Conservation (phyloP, 2,113 vertebrate species). For the Conger conger region DNA sequence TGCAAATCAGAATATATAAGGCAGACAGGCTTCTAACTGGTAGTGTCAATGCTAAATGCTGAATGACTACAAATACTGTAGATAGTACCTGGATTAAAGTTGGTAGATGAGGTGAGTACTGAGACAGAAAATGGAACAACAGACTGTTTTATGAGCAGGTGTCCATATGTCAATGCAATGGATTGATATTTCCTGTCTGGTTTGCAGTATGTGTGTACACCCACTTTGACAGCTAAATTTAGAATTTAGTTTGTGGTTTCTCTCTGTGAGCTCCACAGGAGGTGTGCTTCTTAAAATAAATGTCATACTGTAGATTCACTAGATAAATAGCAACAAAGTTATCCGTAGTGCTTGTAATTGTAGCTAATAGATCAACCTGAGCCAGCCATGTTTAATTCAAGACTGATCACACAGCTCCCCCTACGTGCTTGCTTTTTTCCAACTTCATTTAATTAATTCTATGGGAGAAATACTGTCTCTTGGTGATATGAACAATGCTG, state of each 20-base stretch:
- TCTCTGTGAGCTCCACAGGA: background rate
- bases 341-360: background rate
- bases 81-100: background rate
- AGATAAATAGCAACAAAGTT: background rate
- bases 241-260: constrained; percentile 27
- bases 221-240: constrained; percentile 12
- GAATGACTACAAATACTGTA: background rate
- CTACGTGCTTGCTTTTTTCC: background rate
- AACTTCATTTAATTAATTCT: background rate
- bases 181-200: constrained; percentile 13
- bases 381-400: background rate
- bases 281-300: constrained; percentile 7
- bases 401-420: background rate
- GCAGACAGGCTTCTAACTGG: background rate
- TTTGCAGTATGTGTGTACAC: background rate
- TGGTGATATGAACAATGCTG: background rate
- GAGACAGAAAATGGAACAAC: background rate
- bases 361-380: background rate
- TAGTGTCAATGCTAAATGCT: background rate
- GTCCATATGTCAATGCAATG: background rate
- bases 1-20: background rate
- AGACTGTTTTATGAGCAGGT: background rate
- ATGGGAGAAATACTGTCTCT: background rate
- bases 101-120: background rate
- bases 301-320: background rate